Evolutionary conservation across 2,113 vertebrate genomes (phyloP).

Genomic region (Xyrauchen texanus): DNA sequence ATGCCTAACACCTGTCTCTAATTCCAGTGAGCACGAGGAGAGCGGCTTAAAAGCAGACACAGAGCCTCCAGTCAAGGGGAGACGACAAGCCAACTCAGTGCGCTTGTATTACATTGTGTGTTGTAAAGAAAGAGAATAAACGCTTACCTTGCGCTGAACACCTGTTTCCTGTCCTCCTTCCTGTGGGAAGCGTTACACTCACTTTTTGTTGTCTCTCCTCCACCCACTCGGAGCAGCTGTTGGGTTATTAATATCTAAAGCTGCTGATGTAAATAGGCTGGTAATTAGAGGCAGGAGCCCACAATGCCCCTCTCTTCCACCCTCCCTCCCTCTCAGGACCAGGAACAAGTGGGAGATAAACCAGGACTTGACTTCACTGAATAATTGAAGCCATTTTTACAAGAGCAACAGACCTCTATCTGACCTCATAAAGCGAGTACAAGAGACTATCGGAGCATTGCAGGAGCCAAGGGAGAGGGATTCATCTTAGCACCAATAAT

Average conservation of each 20-base stretch:
- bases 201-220: conserved; percentile 62
- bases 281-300: conserved; percentile 70
- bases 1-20: too few species aligned
- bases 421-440: conserved; percentile 65
- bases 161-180: too few species aligned
- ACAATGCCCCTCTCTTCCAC: conserved; percentile 43
- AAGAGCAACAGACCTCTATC: conserved; percentile 67
- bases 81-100: too few species aligned
- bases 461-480: conserved; percentile 27
- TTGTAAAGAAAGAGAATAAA: too few species aligned
- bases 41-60: too few species aligned
- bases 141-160: too few species aligned
- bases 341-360: conserved; percentile 70
- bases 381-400: conserved; percentile 74
- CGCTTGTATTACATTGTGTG: too few species aligned
- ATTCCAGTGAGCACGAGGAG: too few species aligned
- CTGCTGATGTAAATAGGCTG: conserved; percentile 68
- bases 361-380: conserved; percentile 74
- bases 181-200: too few species aligned
- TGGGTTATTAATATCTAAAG: conserved; percentile 73
- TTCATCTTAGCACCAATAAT: background rate
- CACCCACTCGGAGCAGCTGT: conserved; percentile 66
- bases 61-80: too few species aligned
- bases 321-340: conserved; percentile 47
- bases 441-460: conserved; percentile 54